These are phyloP conservation scores for Oxystoma pomonae DNA, from an alignment of 2,888 invertebrate genomes.

Conservation along the genomic window DNA sequence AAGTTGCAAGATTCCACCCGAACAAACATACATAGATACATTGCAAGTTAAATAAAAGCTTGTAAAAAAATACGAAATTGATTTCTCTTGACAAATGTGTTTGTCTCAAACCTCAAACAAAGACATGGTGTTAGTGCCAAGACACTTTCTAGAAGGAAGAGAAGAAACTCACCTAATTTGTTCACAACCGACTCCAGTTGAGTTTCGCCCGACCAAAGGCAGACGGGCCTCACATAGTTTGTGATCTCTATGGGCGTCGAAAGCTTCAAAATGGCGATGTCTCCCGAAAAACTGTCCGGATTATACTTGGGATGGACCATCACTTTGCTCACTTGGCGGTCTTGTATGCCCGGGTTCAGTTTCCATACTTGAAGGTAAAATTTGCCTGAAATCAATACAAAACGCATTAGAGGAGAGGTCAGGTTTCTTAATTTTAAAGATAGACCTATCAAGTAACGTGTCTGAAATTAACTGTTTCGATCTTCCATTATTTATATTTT, in stretches of 20 bases:
- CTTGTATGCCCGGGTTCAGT: slow-evolving; percentile 42
- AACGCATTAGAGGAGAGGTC: no score
- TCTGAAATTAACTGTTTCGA: no score
- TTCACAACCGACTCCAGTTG: slow-evolving; percentile 31
- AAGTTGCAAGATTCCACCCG: no score
- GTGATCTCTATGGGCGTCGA: slow-evolving; percentile 35
- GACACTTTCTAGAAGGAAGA: no score
- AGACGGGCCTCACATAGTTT: slow-evolving; percentile 43
- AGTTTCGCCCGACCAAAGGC: slow-evolving; percentile 39
- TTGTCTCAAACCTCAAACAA: no score
- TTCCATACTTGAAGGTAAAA: slow-evolving; percentile 42
- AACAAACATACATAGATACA: no score
- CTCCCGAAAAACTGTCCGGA: slow-evolving; percentile 37
- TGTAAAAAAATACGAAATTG: no score
- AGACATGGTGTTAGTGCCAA: no score
- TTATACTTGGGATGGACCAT: slow-evolving; percentile 41
- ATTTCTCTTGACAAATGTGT: no score
- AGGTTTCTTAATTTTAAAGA: not conserved
- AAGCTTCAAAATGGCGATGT: slow-evolving; percentile 42
- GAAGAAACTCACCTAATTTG: slow-evolving; percentile 35
- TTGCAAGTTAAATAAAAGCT: no score
- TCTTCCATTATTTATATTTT: no score
- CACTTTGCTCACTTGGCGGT: slow-evolving; percentile 38
- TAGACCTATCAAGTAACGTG: not conserved
- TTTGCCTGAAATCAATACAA: slow-evolving; percentile 36